Evolutionary conservation across 1,140 invertebrate species (phyloP).

Genomic region (Lycorma delicatula): DNA sequence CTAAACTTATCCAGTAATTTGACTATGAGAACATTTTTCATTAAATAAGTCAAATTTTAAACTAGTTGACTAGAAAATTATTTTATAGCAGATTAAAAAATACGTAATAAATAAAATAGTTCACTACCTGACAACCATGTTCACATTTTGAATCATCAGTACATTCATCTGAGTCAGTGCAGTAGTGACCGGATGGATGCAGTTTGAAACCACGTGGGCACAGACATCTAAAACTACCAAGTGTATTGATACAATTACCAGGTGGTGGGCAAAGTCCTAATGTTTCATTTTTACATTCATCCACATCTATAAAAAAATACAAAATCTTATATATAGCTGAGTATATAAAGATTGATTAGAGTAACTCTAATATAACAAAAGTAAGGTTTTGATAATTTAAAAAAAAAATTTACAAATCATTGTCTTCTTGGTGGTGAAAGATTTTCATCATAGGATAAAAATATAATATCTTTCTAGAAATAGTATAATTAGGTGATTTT

Average conservation of each 20-base stretch:
- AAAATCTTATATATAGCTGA: no score
- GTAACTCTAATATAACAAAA: no score
- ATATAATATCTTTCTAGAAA: no score
- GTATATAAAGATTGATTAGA: no score
- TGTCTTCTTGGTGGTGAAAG: no score
- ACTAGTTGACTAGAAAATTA: neutral
- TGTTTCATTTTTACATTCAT: slow-evolving; percentile 60
- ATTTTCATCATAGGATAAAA: no score
- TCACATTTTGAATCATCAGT: slow-evolving; percentile 44
- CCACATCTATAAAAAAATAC: slow-evolving; percentile 51
- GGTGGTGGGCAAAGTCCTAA: slow-evolving; percentile 62
- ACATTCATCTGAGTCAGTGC: slow-evolving; percentile 45
- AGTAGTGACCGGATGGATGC: slow-evolving; percentile 46
- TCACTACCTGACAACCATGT: slow-evolving; percentile 52
- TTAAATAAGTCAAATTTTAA: neutral
- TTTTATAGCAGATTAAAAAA: neutral
- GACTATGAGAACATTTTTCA: neutral
- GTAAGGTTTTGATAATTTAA: no score
- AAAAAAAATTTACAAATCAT: no score
- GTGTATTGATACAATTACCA: slow-evolving; percentile 50
- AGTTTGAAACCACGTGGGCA: slow-evolving; percentile 48
- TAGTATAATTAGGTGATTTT: no score
- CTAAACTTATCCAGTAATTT: neutral
- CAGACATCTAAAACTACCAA: slow-evolving; percentile 50
- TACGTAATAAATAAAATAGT: no score